Evolutionary conservation across 1,140 invertebrate genomes (phyloP).

Genomic region (Drosophila saltans): DNA sequence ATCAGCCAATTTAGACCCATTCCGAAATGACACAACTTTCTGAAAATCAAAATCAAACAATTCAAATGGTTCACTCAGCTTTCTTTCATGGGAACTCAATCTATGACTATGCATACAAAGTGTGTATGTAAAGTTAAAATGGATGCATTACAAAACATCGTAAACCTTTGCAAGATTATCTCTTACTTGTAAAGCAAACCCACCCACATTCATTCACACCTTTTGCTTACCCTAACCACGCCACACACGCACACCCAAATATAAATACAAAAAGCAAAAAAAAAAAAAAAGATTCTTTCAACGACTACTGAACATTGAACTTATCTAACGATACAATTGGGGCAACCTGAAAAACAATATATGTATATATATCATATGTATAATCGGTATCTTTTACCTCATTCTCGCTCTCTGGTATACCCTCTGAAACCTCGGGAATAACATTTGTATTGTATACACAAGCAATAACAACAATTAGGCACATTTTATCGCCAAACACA

Average conservation of each 20-base stretch:
- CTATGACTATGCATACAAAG: constrained; percentile 2
- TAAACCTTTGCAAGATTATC: not conserved
- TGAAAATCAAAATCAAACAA: constrained; percentile 1
- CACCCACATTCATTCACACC: constrained; percentile 12
- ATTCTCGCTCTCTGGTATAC: not conserved
- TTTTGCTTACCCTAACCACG: not conserved
- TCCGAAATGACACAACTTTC: not conserved
- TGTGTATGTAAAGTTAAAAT: too few relatives aligned
- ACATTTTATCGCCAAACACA: constrained; percentile 67
- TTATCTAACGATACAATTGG: constrained; percentile 40
- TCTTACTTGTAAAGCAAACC: not conserved
- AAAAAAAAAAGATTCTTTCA: not conserved
- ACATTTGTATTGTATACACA: constrained; percentile 37
- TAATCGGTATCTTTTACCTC: constrained; percentile 48
- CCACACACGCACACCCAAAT: not conserved
- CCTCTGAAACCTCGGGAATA: not conserved
- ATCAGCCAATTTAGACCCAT: constrained; percentile 15
- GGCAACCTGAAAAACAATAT: constrained; percentile 64
- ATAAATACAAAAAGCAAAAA: not conserved
- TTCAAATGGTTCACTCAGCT: constrained; percentile 20
- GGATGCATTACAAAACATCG: constrained; percentile 20
- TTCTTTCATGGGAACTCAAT: constrained; percentile 33
- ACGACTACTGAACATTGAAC: constrained; percentile 13
- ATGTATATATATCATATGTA: constrained; percentile 32
- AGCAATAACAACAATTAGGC: constrained; percentile 68